Conservation (phyloP, 1,140 invertebrate species). For the Lordiphosa mommai region DNA sequence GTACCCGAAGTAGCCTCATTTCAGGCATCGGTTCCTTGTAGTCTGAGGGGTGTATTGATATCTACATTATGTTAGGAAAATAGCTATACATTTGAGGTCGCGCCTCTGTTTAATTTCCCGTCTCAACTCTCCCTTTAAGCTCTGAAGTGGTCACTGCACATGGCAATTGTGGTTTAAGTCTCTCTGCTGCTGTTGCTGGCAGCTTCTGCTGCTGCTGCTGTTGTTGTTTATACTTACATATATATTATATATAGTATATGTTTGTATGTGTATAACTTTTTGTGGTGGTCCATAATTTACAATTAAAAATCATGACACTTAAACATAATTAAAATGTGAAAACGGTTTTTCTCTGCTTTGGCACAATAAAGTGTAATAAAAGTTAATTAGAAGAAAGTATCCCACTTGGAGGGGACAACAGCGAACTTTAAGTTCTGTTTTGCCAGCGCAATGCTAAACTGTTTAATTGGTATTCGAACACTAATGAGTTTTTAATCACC, state of each 20-base stretch:
- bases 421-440: constrained; percentile 26
- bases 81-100: too few relatives aligned
- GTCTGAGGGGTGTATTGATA: too few relatives aligned
- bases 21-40: too few relatives aligned
- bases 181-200: not conserved
- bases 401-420: constrained; percentile 6
- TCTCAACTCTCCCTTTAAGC: not conserved
- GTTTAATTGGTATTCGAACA: constrained; percentile 34
- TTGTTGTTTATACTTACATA: constrained; percentile 11
- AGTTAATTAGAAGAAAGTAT: constrained; percentile 61
- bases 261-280: constrained; percentile 46
- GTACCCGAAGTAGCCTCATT: too few relatives aligned
- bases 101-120: not conserved
- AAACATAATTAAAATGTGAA: constrained; percentile 77
- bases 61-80: too few relatives aligned
- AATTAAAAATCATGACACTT: constrained; percentile 76
- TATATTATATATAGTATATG: not conserved
- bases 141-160: constrained; percentile 8
- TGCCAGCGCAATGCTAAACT: constrained; percentile 8
- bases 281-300: constrained; percentile 62
- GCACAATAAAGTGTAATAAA: constrained; percentile 75
- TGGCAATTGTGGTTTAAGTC: constrained; percentile 8
- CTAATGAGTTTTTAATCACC: constrained; percentile 74
- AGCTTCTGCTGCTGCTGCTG: constrained; percentile 15
- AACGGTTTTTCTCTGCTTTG: constrained; percentile 59